Evolutionary conservation across 1,140 invertebrate genomes (phyloP).

Genomic region (Hesperophylax magnus): DNA sequence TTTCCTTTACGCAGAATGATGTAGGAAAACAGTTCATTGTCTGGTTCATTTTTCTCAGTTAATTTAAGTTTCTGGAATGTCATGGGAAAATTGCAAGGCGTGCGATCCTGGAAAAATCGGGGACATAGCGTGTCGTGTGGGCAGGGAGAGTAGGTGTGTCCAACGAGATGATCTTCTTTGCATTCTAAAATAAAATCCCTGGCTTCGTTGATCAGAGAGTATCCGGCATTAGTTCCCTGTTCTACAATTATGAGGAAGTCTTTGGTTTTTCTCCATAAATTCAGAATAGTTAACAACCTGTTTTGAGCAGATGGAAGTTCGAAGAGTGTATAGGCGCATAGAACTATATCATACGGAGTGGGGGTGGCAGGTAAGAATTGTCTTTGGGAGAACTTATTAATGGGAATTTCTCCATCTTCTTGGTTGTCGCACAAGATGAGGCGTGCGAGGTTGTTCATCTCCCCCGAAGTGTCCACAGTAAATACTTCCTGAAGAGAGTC

Average conservation of each 20-base stretch:
- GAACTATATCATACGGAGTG: slow-evolving; percentile 82
- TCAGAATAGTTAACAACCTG: slow-evolving; percentile 80
- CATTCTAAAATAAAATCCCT: slow-evolving; percentile 79
- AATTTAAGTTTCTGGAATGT: slow-evolving; percentile 74
- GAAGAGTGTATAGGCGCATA: slow-evolving; percentile 85
- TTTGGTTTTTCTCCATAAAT: slow-evolving; percentile 89
- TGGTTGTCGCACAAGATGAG: slow-evolving; percentile 77
- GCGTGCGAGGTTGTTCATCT: slow-evolving; percentile 87
- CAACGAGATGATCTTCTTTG: slow-evolving; percentile 61
- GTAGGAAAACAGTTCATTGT: slow-evolving; percentile 79
- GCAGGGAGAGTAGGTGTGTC: slow-evolving; percentile 87
- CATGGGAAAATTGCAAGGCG: slow-evolving; percentile 85
- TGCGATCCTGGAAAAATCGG: slow-evolving; percentile 73
- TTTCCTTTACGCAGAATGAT: slow-evolving; percentile 85
- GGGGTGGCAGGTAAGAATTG: slow-evolving; percentile 83
- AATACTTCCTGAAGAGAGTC: slow-evolving; percentile 83
- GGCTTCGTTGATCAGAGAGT: slow-evolving; percentile 82
- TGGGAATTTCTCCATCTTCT: slow-evolving; percentile 71
- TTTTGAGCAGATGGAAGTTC: slow-evolving; percentile 80
- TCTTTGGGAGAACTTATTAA: slow-evolving; percentile 79
- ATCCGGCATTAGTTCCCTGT: slow-evolving; percentile 86
- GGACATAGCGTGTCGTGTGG: slow-evolving; percentile 86
- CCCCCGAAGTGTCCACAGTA: slow-evolving; percentile 82
- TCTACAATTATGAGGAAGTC: slow-evolving; percentile 89
- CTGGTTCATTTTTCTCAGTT: slow-evolving; percentile 61